Percentiles rank a stretch among this genome's conserved stretches.
Conservation (phyloP, 2,797 vertebrate species). For the Cercopithecus diana region DNA sequence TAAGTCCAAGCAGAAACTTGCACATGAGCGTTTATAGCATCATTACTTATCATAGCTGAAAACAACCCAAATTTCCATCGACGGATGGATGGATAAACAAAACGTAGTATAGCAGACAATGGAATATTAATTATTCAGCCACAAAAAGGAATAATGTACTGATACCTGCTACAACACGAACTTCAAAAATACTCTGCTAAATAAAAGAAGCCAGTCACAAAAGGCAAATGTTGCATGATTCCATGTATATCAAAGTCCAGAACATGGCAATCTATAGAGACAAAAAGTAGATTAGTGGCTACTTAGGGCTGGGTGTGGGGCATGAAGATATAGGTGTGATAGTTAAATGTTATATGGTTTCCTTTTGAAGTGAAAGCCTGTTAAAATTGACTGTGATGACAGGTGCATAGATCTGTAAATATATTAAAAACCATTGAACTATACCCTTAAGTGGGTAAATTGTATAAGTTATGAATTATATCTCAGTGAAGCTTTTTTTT, state of each 20-base stretch:
- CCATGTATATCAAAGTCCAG: background rate
- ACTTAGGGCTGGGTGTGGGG: background rate
- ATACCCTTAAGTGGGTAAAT: background rate
- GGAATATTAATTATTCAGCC: background rate
- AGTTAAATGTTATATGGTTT: background rate
- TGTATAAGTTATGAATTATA: background rate
- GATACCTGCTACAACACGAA: background rate
- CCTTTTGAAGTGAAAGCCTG: background rate
- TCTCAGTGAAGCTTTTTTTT: background rate
- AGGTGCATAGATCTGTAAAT: background rate
- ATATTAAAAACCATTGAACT: background rate
- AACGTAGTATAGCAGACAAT: background rate
- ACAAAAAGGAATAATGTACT: background rate
- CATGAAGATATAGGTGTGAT: no score
- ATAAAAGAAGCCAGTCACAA: no score
- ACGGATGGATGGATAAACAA: background rate
- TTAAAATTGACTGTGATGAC: background rate
- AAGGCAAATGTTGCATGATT: background rate
- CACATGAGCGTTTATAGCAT: background rate
- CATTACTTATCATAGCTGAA: background rate
- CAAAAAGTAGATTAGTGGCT: background rate
- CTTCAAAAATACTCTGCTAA: accelerated
- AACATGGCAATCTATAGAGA: background rate
- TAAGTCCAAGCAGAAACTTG: background rate
- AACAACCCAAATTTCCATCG: background rate